These are phyloP conservation scores for Mythimna vitellina DNA, from an alignment of 2,888 invertebrate genomes.

Conservation along the genomic window DNA sequence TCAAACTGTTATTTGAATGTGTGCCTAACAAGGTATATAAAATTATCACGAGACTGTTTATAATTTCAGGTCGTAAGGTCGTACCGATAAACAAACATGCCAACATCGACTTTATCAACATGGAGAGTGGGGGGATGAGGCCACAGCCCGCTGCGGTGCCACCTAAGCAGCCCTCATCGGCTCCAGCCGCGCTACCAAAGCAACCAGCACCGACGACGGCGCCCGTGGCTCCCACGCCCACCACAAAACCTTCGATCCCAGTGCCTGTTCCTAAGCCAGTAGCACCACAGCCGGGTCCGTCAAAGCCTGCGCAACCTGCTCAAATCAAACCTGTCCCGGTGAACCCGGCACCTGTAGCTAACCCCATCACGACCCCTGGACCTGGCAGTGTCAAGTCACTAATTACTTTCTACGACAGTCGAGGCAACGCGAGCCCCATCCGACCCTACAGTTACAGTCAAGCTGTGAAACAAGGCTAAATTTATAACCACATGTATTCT, in stretches of 20 bases:
- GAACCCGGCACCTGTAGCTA: slow-evolving; percentile 73
- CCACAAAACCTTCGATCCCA: slow-evolving; percentile 42
- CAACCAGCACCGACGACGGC: slow-evolving; percentile 59
- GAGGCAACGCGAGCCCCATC: slow-evolving; percentile 83
- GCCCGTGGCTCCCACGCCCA: slow-evolving; percentile 48
- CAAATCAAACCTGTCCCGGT: slow-evolving; percentile 80
- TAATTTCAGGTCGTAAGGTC: slow-evolving; percentile 72
- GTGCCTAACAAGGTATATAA: background rate
- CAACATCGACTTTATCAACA: slow-evolving; percentile 85
- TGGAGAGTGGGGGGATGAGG: slow-evolving; percentile 80
- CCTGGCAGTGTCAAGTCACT: slow-evolving; percentile 84
- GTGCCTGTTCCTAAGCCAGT: slow-evolving; percentile 52
- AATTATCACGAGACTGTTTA: background rate
- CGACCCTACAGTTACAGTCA: slow-evolving; percentile 86
- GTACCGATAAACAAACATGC: slow-evolving; percentile 84
- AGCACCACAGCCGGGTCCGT: slow-evolving; percentile 58
- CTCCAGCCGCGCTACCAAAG: slow-evolving; percentile 26
- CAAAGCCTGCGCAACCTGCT: slow-evolving; percentile 40
- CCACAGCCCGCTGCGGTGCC: slow-evolving; percentile 45
- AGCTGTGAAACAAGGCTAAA: slow-evolving; percentile 86
- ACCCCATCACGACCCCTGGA: slow-evolving; percentile 82
- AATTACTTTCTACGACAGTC: slow-evolving; percentile 83
- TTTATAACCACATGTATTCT: background rate
- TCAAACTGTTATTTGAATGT: background rate
- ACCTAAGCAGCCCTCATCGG: slow-evolving; percentile 56